These are phyloP conservation scores for Fistularia commersonii DNA, from an alignment of 2,797 vertebrate genomes.

Conservation along the genomic window DNA sequence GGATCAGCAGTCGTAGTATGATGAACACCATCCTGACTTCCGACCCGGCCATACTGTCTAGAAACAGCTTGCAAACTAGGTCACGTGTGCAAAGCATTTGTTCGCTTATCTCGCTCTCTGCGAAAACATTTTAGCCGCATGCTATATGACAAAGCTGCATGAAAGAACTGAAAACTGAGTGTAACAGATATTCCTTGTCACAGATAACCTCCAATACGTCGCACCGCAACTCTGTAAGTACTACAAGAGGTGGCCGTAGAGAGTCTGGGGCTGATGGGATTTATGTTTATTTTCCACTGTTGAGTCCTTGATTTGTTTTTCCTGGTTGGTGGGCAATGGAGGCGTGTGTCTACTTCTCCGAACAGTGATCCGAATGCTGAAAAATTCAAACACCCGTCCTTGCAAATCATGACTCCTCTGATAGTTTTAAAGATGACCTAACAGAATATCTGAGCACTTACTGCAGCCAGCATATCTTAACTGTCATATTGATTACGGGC, in stretches of 20 bases:
- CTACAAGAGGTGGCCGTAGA: slow-evolving; percentile 6
- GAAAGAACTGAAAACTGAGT: neutral
- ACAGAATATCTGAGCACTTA: neutral
- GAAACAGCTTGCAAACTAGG: too few relatives aligned
- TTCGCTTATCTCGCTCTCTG: too few relatives aligned
- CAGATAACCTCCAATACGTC: slow-evolving; percentile 60
- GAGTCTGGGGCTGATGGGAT: neutral
- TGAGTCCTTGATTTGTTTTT: slow-evolving; percentile 13
- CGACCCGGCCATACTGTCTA: too few relatives aligned
- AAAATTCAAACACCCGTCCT: neutral
- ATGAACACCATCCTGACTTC: too few relatives aligned
- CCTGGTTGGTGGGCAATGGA: slow-evolving; percentile 5
- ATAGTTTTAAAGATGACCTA: neutral
- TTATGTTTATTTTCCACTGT: slow-evolving; percentile 13
- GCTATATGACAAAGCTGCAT: neutral
- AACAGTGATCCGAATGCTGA: neutral
- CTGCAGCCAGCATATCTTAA: neutral
- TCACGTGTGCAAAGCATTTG: too few relatives aligned
- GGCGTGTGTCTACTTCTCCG: slow-evolving; percentile 15
- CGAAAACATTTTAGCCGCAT: too few relatives aligned
- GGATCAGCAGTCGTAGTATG: slow-evolving; percentile 7
- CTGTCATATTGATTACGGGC: slow-evolving; percentile 46
- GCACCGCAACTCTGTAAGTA: slow-evolving; percentile 60
- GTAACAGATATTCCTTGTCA: slow-evolving; percentile 40
- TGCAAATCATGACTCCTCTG: neutral